Evolutionary conservation across 2,888 invertebrate genomes (phyloP).

Genomic region (Diogma glabrata): DNA sequence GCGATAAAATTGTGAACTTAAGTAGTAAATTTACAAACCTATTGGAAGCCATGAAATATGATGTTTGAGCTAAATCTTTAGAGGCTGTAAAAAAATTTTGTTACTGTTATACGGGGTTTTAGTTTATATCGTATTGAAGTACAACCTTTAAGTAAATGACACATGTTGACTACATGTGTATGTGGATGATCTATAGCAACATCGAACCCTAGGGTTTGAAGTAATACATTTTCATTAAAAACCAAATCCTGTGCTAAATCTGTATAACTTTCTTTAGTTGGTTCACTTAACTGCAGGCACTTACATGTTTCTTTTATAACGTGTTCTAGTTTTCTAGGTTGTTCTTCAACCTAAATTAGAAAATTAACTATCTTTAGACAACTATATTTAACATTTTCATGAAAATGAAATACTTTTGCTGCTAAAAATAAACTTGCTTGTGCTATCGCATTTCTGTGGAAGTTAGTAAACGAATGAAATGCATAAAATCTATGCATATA

Average conservation of each 20-base stretch:
- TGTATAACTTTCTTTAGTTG: constrained; percentile 61
- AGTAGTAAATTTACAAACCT: constrained; percentile 43
- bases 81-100: constrained; percentile 50
- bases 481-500: constrained; percentile 99
- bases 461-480: constrained; percentile 92
- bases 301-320: constrained; percentile 87
- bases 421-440: constrained; percentile 92
- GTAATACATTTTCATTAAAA: constrained; percentile 90
- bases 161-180: constrained; percentile 91
- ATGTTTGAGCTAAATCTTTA: constrained; percentile 94
- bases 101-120: too few relatives aligned
- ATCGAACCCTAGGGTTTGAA: constrained; percentile 96
- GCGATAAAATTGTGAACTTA: too few relatives aligned
- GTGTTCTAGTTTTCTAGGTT: constrained; percentile 94
- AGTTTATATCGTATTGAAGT: not conserved
- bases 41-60: constrained; percentile 98
- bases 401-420: constrained; percentile 53
- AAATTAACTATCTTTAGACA: constrained; percentile 11
- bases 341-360: constrained; percentile 71
- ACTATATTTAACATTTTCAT: constrained; percentile 3
- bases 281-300: constrained; percentile 67
- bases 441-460: constrained; percentile 88
- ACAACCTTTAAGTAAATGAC: constrained; percentile 85
- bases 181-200: constrained; percentile 98
- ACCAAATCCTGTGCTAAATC: constrained; percentile 84